A percentile compares a stretch with the other conserved stretches of the same genome.
Conservation (phyloP, 2,113 vertebrate species). For the Sigmodon hispidus region DNA sequence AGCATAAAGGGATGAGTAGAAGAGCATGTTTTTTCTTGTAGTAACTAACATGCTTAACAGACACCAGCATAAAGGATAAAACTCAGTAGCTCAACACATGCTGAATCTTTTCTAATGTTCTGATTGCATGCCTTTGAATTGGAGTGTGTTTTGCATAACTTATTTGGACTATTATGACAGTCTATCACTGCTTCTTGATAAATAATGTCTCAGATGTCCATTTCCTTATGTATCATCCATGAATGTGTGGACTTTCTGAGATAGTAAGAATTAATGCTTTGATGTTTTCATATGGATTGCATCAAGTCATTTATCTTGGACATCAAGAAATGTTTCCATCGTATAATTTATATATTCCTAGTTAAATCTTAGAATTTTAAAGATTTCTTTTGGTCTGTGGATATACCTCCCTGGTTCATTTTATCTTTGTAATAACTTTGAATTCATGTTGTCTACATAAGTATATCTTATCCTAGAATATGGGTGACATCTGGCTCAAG, state of each 20-base stretch:
- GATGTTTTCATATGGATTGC: background rate
- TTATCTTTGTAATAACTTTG: background rate
- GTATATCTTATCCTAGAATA: fast-evolving
- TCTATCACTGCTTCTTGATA: background rate
- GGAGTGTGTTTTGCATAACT: background rate
- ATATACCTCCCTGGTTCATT: background rate
- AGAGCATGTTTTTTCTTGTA: background rate
- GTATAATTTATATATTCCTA: background rate
- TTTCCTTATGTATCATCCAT: background rate
- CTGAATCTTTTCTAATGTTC: background rate
- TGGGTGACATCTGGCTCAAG: background rate
- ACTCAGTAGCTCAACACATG: background rate
- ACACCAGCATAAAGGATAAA: no score
- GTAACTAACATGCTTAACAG: no score
- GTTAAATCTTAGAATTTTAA: background rate
- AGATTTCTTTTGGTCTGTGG: background rate
- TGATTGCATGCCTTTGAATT: background rate
- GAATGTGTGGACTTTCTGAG: background rate
- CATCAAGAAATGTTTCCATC: background rate
- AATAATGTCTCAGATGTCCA: background rate
- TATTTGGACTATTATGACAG: background rate
- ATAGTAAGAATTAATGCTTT: background rate
- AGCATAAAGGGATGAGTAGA: background rate
- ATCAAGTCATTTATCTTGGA: background rate
- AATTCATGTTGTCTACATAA: background rate